phyloP scores from a whole-genome alignment of 2,113 vertebrate species.

The Melanerpes aurifrons region DNA sequence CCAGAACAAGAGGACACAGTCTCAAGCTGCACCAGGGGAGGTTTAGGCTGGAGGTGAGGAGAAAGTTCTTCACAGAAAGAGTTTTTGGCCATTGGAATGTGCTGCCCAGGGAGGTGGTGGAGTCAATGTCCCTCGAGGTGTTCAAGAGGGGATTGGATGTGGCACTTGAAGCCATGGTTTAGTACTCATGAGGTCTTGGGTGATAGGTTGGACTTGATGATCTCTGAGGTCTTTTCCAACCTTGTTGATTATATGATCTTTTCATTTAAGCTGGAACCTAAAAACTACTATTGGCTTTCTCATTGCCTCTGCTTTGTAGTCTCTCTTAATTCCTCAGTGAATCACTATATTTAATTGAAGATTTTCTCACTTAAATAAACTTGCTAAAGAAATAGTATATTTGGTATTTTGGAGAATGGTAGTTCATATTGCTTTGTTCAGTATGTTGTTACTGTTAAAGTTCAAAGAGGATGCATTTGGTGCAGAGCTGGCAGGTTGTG shows the following conservation, averaged over 20 bases:
- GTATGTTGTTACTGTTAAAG: background rate
- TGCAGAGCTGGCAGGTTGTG: background rate
- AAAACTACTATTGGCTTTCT: background rate
- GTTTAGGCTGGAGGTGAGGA: too few relatives aligned
- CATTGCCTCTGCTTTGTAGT: background rate
- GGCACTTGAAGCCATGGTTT: too few relatives aligned
- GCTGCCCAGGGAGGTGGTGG: too few relatives aligned
- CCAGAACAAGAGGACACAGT: too few relatives aligned
- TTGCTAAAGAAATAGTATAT: background rate
- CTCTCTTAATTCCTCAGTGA: background rate
- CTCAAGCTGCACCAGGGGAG: too few relatives aligned
- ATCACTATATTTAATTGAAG: background rate
- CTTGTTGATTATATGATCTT: background rate
- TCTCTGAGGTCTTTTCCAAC: too few relatives aligned
- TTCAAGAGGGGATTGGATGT: too few relatives aligned
- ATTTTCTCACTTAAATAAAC: background rate
- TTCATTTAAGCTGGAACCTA: background rate
- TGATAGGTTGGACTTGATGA: too few relatives aligned
- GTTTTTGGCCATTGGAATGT: too few relatives aligned
- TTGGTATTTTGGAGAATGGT: background rate
- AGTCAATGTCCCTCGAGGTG: too few relatives aligned
- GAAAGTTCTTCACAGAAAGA: too few relatives aligned
- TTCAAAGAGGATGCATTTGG: background rate
- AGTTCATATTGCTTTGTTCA: background rate
- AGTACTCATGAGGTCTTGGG: too few relatives aligned